phyloP scores from a whole-genome alignment of 1,140 invertebrate genomes.

The Parasteatoda tepidariorum region DNA sequence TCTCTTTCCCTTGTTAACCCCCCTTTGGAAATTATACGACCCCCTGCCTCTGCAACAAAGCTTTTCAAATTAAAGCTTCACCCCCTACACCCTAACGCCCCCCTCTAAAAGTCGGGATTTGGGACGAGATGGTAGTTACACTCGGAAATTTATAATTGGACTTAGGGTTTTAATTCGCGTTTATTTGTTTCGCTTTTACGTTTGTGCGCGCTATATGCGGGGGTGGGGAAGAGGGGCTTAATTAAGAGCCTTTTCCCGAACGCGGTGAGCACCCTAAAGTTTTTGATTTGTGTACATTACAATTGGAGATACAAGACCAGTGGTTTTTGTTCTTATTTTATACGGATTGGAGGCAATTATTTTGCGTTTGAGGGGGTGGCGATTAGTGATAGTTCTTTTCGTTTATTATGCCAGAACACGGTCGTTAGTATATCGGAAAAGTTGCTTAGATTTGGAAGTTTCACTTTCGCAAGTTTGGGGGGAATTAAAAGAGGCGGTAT shows the following conservation, averaged over 20 bases:
- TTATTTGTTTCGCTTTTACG: constrained; percentile 33
- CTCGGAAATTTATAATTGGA: constrained; percentile 38
- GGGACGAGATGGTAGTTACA: constrained; percentile 5
- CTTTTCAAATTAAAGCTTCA: not conserved
- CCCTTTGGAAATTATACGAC: not conserved
- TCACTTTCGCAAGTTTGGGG: no score
- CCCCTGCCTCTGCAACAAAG: not conserved
- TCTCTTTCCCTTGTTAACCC: constrained; percentile 8
- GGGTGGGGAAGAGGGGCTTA: not conserved
- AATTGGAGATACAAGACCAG: not conserved
- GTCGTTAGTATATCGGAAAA: no score
- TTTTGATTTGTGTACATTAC: not conserved
- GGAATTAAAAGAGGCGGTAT: no score
- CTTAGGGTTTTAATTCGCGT: constrained; percentile 20
- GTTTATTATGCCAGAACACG: no score
- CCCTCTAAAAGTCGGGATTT: not conserved
- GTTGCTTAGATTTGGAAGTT: no score
- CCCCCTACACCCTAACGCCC: not conserved
- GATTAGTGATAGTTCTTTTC: no score
- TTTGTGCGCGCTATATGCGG: not conserved
- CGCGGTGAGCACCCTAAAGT: not conserved
- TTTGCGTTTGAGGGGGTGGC: no score
- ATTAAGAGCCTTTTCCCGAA: not conserved
- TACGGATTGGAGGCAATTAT: not conserved
- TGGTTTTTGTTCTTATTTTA: not conserved